Evolutionary conservation across 2,888 invertebrate genomes (phyloP).

Genomic region (Pristionchus exspectatus): DNA sequence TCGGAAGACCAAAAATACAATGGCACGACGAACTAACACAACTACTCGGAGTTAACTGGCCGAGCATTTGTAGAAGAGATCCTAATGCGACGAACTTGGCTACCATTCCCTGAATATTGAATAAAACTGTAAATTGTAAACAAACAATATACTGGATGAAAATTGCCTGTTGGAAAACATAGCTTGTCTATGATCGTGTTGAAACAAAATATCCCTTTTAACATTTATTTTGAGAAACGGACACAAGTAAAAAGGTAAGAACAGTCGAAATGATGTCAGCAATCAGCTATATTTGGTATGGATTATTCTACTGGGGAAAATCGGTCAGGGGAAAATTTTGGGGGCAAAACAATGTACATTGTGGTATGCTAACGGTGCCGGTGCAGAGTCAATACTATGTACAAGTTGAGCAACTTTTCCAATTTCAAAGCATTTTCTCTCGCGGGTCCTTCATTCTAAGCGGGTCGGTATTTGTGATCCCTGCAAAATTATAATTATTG

Average conservation of each 20-base stretch:
- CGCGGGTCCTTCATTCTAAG: not conserved
- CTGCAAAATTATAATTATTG: not conserved
- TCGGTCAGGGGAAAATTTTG: not conserved
- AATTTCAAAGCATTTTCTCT: not conserved
- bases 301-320: not conserved
- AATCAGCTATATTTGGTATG: not conserved
- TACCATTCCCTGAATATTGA: too few relatives aligned
- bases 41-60: too few relatives aligned
- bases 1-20: too few relatives aligned
- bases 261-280: not conserved
- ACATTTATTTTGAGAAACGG: not conserved
- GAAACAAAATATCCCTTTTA: not conserved
- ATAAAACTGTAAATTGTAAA: too few relatives aligned
- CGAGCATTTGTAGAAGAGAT: too few relatives aligned
- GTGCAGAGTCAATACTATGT: not conserved
- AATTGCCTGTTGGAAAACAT: too few relatives aligned
- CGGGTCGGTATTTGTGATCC: not conserved
- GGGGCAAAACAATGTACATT: too few relatives aligned
- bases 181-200: too few relatives aligned
- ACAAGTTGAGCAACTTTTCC: not conserved
- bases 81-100: too few relatives aligned
- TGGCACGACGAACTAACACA: too few relatives aligned
- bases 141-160: too few relatives aligned
- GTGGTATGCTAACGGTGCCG: not conserved
- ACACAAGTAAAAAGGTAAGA: not conserved